These are phyloP conservation scores for Syngnathus typhle DNA, from an alignment of 2,113 vertebrate species.

Conservation along the genomic window DNA sequence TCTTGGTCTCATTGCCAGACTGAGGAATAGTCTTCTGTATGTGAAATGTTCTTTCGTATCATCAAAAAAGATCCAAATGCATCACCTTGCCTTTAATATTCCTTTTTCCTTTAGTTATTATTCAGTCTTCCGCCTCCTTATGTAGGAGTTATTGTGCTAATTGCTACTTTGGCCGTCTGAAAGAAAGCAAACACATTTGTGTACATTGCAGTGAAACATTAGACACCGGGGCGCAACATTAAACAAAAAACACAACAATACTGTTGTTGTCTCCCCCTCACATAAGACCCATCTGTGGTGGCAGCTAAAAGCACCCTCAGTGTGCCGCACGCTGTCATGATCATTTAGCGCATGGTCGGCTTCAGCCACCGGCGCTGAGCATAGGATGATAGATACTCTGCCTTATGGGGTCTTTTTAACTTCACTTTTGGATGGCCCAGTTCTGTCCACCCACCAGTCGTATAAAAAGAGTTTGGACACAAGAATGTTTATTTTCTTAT, in stretches of 20 bases:
- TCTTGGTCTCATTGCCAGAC: not conserved
- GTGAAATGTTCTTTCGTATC: not conserved
- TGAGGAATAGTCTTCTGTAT: not conserved
- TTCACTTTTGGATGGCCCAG: conserved; percentile 56
- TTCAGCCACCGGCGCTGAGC: conserved; percentile 43
- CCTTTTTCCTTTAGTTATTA: not conserved
- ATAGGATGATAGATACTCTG: conserved; percentile 43
- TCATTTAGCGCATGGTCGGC: conserved; percentile 47
- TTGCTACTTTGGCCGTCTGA: conserved; percentile 30
- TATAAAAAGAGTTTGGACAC: conserved; percentile 5
- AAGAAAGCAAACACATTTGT: conserved; percentile 21
- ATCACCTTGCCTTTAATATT: not conserved
- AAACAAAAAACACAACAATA: conserved; percentile 22
- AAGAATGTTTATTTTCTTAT: conserved; percentile 15
- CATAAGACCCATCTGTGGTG: not conserved
- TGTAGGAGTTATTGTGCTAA: conserved; percentile 23
- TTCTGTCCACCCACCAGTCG: conserved; percentile 53
- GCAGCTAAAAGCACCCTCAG: conserved; percentile 27
- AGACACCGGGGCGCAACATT: conserved; percentile 12
- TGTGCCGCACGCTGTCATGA: conserved; percentile 50
- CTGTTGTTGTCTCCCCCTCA: conserved; percentile 1
- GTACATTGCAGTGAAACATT: conserved; percentile 5
- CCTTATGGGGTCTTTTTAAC: conserved; percentile 52
- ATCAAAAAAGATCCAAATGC: not conserved
- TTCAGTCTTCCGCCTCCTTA: conserved; percentile 1